Evolutionary conservation across 2,797 vertebrate genomes (phyloP).

Genomic region (Smutsia gigantea): DNA sequence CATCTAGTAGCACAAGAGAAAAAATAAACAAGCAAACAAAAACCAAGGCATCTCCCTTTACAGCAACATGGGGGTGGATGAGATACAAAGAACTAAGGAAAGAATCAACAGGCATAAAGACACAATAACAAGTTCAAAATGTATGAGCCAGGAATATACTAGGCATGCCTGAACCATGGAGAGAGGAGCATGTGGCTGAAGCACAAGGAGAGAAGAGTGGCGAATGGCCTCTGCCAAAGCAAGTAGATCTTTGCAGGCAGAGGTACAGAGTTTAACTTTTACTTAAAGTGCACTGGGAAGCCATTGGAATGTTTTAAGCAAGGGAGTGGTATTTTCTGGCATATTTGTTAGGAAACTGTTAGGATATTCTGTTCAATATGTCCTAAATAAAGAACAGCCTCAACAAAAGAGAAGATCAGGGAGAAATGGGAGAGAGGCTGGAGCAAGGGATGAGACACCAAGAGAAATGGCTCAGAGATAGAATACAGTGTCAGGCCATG

Average conservation of each 20-base stretch:
- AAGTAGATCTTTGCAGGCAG: background rate
- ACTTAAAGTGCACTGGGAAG: background rate
- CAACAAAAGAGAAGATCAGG: background rate
- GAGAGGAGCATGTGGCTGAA: background rate
- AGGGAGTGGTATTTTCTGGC: background rate
- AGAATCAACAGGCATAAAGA: background rate
- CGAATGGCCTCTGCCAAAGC: too few species aligned
- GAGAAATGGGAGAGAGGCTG: background rate
- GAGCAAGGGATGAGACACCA: background rate
- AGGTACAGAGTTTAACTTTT: background rate
- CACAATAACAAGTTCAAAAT: background rate
- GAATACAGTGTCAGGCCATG: background rate
- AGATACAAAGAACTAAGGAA: background rate
- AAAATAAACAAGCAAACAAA: background rate
- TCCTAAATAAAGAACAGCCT: background rate
- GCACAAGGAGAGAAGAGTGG: background rate
- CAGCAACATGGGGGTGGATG: background rate
- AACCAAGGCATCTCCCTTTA: background rate
- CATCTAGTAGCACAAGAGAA: background rate
- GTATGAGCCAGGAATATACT: background rate
- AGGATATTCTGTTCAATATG: background rate
- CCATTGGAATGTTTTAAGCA: background rate
- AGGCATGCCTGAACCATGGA: background rate
- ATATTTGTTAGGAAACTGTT: background rate
- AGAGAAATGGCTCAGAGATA: background rate